phyloP scores from a whole-genome alignment of 2,888 invertebrate genomes.

The Exocentrus adspersus region DNA sequence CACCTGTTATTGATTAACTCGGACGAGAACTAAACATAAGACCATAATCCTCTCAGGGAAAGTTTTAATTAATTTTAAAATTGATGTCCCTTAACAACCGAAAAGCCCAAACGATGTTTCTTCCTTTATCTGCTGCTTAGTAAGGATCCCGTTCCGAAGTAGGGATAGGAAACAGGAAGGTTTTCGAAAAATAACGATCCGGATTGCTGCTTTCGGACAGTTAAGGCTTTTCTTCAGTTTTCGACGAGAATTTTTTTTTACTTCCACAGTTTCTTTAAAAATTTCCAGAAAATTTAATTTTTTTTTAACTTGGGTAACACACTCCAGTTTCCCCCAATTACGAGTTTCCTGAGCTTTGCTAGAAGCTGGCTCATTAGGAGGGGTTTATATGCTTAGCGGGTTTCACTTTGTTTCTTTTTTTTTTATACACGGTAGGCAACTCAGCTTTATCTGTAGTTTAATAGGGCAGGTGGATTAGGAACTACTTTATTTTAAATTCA shows the following conservation, averaged over 20 bases:
- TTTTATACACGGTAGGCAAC: conserved; percentile 38
- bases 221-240: no score
- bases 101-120: conserved; percentile 47
- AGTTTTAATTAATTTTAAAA: conserved; percentile 53
- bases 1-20: conserved; percentile 45
- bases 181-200: background rate
- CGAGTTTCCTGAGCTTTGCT: conserved; percentile 8
- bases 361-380: conserved; percentile 20
- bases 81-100: conserved; percentile 45
- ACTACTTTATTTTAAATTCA: conserved; percentile 23
- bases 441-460: conserved; percentile 39
- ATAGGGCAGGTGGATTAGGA: conserved; percentile 27
- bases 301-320: background rate
- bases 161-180: conserved; percentile 8
- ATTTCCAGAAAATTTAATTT: no score
- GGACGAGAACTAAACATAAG: conserved; percentile 41
- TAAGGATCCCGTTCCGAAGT: conserved; percentile 42
- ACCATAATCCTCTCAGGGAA: conserved; percentile 50
- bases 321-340: conserved; percentile 14
- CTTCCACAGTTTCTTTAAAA: no score
- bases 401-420: conserved; percentile 7
- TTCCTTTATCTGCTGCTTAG: conserved; percentile 47
- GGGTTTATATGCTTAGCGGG: conserved; percentile 31
- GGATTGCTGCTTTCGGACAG: no score
- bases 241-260: no score